These are phyloP conservation scores for Cosmia trapezina DNA, from an alignment of 2,888 invertebrate species.

Conservation along the genomic window DNA sequence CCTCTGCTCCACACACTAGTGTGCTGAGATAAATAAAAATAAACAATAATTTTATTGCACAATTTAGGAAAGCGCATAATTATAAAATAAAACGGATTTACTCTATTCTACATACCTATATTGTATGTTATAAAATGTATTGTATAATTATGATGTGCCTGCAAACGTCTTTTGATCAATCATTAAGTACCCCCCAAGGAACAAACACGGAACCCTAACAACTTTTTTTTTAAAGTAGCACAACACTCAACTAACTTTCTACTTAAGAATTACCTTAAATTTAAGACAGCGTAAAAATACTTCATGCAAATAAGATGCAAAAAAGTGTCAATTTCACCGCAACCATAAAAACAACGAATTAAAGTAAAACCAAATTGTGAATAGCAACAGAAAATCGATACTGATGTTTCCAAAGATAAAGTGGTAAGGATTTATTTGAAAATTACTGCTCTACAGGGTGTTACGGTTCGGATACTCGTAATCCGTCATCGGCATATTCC, in stretches of 20 bases:
- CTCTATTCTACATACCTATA: background rate
- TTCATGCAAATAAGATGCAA: constrained; percentile 37
- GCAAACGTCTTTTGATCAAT: background rate
- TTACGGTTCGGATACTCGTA: background rate
- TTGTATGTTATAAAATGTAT: background rate
- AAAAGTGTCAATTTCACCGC: constrained; percentile 33
- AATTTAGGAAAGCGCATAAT: background rate
- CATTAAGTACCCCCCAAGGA: background rate
- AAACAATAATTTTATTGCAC: background rate
- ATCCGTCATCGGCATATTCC: background rate
- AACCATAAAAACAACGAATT: constrained; percentile 23
- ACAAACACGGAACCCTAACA: constrained; percentile 16
- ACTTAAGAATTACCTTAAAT: constrained; percentile 60
- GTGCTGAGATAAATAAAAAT: background rate
- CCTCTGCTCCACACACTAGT: background rate
- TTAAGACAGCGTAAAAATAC: constrained; percentile 13
- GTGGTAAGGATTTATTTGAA: background rate
- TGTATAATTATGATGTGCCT: background rate
- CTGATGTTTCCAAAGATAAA: background rate
- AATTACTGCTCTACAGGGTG: background rate
- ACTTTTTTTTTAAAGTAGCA: constrained; percentile 27
- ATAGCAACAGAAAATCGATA: constrained; percentile 11
- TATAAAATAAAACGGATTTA: background rate
- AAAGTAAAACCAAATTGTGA: constrained; percentile 13
- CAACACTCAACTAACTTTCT: constrained; percentile 68